Percentiles rank a stretch among this genome's conserved stretches.
Conservation (phyloP, 2,797 vertebrate genomes). For the Characodon lateralis region DNA sequence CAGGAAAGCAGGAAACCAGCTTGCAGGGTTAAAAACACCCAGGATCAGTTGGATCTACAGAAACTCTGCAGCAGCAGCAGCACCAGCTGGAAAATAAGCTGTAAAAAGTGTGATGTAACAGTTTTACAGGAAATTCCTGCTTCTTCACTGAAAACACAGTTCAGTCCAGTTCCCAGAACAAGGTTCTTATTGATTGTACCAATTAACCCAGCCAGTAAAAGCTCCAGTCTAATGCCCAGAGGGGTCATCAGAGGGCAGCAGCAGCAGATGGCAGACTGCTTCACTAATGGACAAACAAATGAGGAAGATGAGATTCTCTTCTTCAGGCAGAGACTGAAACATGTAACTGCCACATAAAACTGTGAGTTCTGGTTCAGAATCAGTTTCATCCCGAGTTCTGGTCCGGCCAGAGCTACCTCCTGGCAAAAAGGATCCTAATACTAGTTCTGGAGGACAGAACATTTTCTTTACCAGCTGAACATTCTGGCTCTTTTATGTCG, state of each 20-base stretch:
- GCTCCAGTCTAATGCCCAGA: not conserved
- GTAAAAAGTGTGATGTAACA: not conserved
- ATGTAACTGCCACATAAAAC: not conserved
- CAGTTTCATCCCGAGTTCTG: not conserved
- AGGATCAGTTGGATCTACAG: not conserved
- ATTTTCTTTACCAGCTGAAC: no score
- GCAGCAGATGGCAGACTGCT: constrained; percentile 10
- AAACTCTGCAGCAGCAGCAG: not conserved
- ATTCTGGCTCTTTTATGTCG: no score
- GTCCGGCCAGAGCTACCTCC: not conserved
- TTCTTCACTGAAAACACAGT: not conserved
- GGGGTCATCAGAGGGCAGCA: constrained; percentile 6
- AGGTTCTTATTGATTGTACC: not conserved
- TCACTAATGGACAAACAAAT: constrained; percentile 8
- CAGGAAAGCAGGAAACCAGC: no score
- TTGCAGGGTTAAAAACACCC: no score
- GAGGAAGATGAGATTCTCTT: not conserved
- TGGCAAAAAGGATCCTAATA: no score
- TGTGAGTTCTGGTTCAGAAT: no score
- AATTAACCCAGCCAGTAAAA: not conserved
- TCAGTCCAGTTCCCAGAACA: not conserved
- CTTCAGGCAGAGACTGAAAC: not conserved
- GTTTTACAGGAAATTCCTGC: not conserved
- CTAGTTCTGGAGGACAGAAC: no score
- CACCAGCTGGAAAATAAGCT: not conserved